These are phyloP conservation scores for Illadopsis cleaveri DNA, from an alignment of 2,113 vertebrate species.

Conservation along the genomic window DNA sequence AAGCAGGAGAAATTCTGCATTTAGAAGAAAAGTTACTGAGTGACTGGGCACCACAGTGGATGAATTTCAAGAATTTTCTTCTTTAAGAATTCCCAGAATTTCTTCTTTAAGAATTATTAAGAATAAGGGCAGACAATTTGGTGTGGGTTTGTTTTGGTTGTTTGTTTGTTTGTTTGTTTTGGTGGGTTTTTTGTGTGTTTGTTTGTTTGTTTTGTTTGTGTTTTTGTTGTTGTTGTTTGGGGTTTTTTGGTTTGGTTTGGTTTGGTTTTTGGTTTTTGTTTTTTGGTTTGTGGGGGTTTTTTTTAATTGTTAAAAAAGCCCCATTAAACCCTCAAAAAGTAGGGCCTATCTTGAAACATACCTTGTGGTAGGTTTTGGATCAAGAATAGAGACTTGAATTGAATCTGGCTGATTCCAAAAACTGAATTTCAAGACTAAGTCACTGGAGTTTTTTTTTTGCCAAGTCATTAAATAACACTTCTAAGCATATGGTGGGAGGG, in stretches of 20 bases:
- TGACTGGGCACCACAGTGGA: not conserved
- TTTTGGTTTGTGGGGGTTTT: too few relatives aligned
- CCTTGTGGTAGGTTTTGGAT: not conserved
- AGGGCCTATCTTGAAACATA: not conserved
- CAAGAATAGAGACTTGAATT: not conserved
- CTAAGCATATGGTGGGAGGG: not conserved
- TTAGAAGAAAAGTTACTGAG: not conserved
- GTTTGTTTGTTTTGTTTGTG: not conserved
- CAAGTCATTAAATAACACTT: not conserved
- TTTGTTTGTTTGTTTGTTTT: too few relatives aligned
- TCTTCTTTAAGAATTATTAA: not conserved
- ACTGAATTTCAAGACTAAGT: not conserved
- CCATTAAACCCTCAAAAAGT: not conserved
- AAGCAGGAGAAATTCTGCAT: not conserved
- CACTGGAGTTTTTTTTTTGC: not conserved
- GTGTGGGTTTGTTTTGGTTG: too few relatives aligned
- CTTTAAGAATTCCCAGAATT: not conserved
- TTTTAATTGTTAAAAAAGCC: not conserved
- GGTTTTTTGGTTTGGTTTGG: too few relatives aligned
- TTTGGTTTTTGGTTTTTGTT: too few relatives aligned
- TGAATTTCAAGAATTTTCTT: not conserved
- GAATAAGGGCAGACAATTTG: not conserved
- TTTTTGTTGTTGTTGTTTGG: too few relatives aligned
- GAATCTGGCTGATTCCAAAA: not conserved
- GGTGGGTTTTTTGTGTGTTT: not conserved